Evolutionary conservation across 1,140 invertebrate genomes (phyloP), one percentile per base, ranked within the genome.

Genomic region (Pectinophora gossypiella): DNA sequence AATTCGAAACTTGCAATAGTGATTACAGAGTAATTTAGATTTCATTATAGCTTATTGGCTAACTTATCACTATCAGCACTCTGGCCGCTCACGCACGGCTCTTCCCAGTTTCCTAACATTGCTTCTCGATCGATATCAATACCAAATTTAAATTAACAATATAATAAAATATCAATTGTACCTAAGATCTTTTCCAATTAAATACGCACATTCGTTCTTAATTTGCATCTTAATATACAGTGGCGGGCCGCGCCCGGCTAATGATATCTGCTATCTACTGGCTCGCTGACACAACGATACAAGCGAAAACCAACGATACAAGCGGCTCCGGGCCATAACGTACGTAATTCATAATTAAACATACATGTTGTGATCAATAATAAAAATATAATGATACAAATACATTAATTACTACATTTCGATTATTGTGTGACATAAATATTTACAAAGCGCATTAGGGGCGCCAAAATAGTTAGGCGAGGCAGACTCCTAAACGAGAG

Each of bases 321-420:
- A 45, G 49, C 20, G 62, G 62, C 48, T 50, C 36, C 46, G 65
- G 61, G 70, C 54, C 73, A 53, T 75, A 64, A 71, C 67, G 66
- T 82, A 78, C 72, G 65, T 77, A 71, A 68, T 68, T 64, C 69
- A 70, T 77, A 72, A 77, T 81, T 83, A 80, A 78, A 79, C 75
- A 81, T 86, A 86, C 80, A 83, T 62, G 65, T 85, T 82, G 83
- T 79, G 81, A 83, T 85, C 81, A 81, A 83, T 83, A 86, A 84
- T 86, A 86, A 86, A 86, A 86, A 86, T 86, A 86, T 83, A 86
- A 86, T 86, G 74, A 83, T 86, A 86, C 83, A 86, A 82, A 82
- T 86, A 84, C 83, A 77, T 86, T 84, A 81, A 83, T 79, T 74
- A 66, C 77, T 86, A 85, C 75, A 75, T 82, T 77, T 80, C 76